Base-by-base conservation (phyloP, 2,797 vertebrate genomes). In the Setipinna tenuifilis region DNA sequence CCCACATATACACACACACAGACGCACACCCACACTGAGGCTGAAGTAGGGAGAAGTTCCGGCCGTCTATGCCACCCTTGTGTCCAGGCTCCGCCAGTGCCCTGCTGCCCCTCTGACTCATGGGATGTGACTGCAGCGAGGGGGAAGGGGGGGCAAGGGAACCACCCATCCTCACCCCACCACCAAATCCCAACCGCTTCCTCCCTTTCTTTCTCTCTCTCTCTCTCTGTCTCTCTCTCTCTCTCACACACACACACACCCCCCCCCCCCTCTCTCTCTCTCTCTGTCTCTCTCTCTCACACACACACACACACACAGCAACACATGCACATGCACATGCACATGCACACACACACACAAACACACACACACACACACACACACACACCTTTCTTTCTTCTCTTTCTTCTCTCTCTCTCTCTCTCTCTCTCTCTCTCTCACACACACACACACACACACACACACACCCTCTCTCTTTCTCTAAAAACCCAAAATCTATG, bases 341-440 rank as follows among this genome's bases (percentile, higher is more conserved):
- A 83, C 83, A 85, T 65, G 87, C 83, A 85, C 83, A 87, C 84
- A 90, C 57, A 86, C 82, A 82, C 82, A 87, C 65, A n/a, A n/a
- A n/a, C n/a, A n/a, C n/a, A 92, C 75, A 90, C 88, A 84, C 65
- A 19, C 71, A 85, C 58, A 87, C 85, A 57, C 87, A 88, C 84
- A 90, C 57, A 86, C 82, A 82, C 82, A 87, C 65, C n/a, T n/a
- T n/a, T 57, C 54, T 31, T 41, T 84, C 35, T 83, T 2, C 35
- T 2, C 5, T 41, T 41, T 41, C 35, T 71, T 86, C 85, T 88
- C 86, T 88, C 85, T 86, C 83, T 85, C 90, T 83, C 21, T 75
- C 85, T 83, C 61, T 75, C 59, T 71, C 59, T 82, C 65, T 25
- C 35, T 17, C 61, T 75, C 59, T 71, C 59, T 82, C 65, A n/a